phyloP scores from a whole-genome alignment of 2,888 invertebrate species.

The Lithophane ornitopus region DNA sequence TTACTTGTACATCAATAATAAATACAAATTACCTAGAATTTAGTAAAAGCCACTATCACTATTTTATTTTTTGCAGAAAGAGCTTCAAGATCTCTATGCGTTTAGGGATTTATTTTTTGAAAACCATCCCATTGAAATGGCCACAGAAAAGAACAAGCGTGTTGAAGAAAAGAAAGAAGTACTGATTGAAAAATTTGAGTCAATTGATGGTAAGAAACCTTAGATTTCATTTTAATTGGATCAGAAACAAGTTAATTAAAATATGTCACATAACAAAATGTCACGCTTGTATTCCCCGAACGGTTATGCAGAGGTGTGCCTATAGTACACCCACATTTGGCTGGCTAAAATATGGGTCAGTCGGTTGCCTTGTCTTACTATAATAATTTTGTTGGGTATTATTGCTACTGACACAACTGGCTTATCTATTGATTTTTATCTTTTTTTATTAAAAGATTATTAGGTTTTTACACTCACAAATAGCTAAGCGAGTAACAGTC shows the following conservation, averaged over 20 bases:
- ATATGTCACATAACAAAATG: not conserved
- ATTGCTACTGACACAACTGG: not conserved
- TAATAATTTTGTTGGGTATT: not conserved
- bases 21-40: not conserved
- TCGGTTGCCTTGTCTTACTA: too few species aligned
- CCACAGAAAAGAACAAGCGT: slow-evolving; percentile 91
- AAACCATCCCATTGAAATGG: slow-evolving; percentile 92
- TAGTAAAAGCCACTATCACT: not conserved
- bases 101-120: slow-evolving; percentile 96
- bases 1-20: not conserved
- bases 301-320: too few species aligned
- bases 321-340: not conserved
- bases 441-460: not conserved
- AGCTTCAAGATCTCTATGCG: slow-evolving; percentile 92
- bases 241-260: not conserved
- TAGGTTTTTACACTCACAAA: not conserved
- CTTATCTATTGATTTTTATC: not conserved
- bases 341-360: not conserved
- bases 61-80: slow-evolving; percentile 88
- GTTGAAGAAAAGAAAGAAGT: slow-evolving; percentile 92
- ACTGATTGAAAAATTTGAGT: slow-evolving; percentile 91
- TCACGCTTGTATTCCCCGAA: not conserved
- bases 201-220: slow-evolving; percentile 90
- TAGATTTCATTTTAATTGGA: not conserved
- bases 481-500: not conserved